A percentile compares a stretch with the other conserved stretches of the same genome.
Conservation (phyloP, 2,888 invertebrate species). For the Eupithecia subfuscata region DNA sequence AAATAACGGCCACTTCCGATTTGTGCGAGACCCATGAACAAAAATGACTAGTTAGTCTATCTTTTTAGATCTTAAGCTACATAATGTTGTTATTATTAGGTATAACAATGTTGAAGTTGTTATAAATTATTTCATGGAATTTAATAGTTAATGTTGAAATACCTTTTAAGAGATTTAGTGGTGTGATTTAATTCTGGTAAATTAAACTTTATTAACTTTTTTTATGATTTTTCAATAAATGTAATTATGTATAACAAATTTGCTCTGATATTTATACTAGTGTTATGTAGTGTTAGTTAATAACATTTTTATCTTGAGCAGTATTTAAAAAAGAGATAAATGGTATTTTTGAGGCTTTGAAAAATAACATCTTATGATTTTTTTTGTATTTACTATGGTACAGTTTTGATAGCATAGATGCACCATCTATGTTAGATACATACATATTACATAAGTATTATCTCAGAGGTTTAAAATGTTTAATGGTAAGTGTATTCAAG, state of each 20-base stretch:
- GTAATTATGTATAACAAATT: slow-evolving; percentile 37
- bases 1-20: not conserved
- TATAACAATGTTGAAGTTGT: slow-evolving; percentile 68
- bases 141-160: slow-evolving; percentile 71
- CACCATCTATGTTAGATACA: slow-evolving; percentile 22
- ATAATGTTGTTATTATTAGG: not conserved
- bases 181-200: slow-evolving; percentile 67
- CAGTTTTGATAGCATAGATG: slow-evolving; percentile 34
- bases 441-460: slow-evolving; percentile 27
- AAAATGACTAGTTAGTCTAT: slow-evolving; percentile 59
- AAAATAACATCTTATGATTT: slow-evolving; percentile 53
- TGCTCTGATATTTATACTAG: slow-evolving; percentile 57
- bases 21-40: slow-evolving; percentile 47
- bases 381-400: slow-evolving; percentile 31
- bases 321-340: slow-evolving; percentile 71
- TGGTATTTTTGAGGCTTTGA: slow-evolving; percentile 74
- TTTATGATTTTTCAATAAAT: slow-evolving; percentile 60
- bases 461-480: slow-evolving; percentile 43
- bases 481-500: slow-evolving; percentile 56
- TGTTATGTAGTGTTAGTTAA: slow-evolving; percentile 55
- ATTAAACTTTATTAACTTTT: slow-evolving; percentile 55
- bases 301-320: slow-evolving; percentile 59
- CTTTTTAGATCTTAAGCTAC: slow-evolving; percentile 63
- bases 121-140: slow-evolving; percentile 78
- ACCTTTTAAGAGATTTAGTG: slow-evolving; percentile 59